Conservation (phyloP, 2,888 invertebrate genomes). For the Hirtodrosophila cameraria region DNA sequence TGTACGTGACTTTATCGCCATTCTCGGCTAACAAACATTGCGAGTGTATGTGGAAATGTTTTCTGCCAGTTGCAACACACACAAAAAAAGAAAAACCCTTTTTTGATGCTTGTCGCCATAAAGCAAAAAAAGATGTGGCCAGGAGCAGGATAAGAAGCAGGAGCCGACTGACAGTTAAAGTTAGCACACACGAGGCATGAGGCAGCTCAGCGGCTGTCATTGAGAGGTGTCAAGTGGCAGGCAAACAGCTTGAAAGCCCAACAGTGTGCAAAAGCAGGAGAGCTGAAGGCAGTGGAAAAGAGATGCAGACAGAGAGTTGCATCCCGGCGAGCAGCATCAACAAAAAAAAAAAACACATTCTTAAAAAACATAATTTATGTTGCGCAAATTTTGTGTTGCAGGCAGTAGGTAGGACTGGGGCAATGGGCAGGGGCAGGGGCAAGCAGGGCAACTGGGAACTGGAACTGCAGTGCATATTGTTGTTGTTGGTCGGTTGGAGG, state of each 20-base stretch:
- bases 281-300: not conserved
- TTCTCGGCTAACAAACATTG: not conserved
- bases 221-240: conserved; percentile 79
- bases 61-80: conserved; percentile 33
- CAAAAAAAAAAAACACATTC: conserved; percentile 58
- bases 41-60: conserved; percentile 29
- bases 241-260: conserved; percentile 59
- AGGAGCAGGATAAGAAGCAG: conserved; percentile 3
- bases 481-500: conserved; percentile 52
- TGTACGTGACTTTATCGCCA: conserved; percentile 6
- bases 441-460: not conserved
- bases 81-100: conserved; percentile 22
- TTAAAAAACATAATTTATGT: conserved; percentile 79
- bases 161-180: conserved; percentile 26
- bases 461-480: conserved; percentile 33
- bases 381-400: conserved; percentile 71
- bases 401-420: not conserved
- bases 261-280: not conserved
- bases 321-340: conserved; percentile 30
- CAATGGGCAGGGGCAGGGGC: not conserved
- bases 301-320: conserved; percentile 6
- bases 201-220: conserved; percentile 74
- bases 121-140: conserved; percentile 33
- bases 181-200: conserved; percentile 28
- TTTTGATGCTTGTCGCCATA: conserved; percentile 29